These are phyloP conservation scores for Chunga burmeisteri DNA, from an alignment of 2,113 vertebrate species.

Conservation along the genomic window DNA sequence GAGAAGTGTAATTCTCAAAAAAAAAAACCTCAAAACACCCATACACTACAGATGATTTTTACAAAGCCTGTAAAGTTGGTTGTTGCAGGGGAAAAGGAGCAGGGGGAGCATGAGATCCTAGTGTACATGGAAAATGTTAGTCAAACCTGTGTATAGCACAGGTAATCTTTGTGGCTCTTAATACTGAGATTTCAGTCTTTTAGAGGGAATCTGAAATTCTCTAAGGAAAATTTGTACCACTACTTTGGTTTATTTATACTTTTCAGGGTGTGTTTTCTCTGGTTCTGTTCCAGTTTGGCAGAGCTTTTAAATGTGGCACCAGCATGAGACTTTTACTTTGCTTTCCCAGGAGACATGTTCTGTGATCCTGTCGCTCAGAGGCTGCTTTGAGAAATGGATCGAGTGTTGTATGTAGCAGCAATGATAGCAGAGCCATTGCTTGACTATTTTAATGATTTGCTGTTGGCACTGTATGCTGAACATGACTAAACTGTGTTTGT, in stretches of 20 bases:
- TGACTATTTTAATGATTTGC: not conserved
- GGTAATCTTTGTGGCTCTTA: not conserved
- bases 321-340: not conserved
- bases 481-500: not conserved
- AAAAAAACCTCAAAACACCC: not conserved
- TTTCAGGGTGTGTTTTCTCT: constrained; percentile 2
- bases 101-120: not conserved
- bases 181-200: not conserved
- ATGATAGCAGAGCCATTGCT: not conserved
- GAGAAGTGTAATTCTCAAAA: not conserved
- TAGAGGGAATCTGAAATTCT: not conserved
- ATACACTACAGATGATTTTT: not conserved
- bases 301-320: not conserved
- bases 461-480: not conserved
- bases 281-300: not conserved
- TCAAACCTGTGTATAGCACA: not conserved
- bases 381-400: not conserved
- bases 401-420: not conserved
- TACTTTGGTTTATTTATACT: not conserved
- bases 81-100: not conserved
- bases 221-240: not conserved
- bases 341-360: not conserved
- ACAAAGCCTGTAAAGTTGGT: not conserved
- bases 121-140: not conserved
- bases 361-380: not conserved